Evolutionary conservation across 2,888 invertebrate genomes (phyloP).

Genomic region (Epirrita christyi): DNA sequence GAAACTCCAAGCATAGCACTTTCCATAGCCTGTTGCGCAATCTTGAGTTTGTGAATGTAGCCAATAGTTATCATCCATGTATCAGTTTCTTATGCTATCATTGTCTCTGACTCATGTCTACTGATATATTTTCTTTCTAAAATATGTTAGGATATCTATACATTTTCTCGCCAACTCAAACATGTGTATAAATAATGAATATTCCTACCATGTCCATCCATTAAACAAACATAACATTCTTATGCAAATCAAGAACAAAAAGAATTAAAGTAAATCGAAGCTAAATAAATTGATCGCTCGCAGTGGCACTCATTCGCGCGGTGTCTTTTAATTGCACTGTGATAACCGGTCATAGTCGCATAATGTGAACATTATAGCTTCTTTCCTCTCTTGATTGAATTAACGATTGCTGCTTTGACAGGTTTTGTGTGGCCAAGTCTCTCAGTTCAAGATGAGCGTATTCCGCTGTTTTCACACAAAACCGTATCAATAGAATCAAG

Average conservation of each 20-base stretch:
- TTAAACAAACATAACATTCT: conserved; percentile 60
- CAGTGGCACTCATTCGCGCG: conserved; percentile 59
- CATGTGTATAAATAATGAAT: conserved; percentile 1
- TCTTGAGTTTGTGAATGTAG: too few species aligned
- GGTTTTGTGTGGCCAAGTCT: conserved; percentile 38
- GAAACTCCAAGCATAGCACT: too few species aligned
- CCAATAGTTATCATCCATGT: too few species aligned
- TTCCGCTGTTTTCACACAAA: conserved; percentile 44
- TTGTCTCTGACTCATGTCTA: too few species aligned
- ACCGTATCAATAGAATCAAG: conserved; percentile 42
- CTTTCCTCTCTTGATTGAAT: conserved; percentile 59
- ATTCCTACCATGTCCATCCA: conserved; percentile 41
- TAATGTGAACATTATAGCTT: conserved; percentile 70
- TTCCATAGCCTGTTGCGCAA: too few species aligned
- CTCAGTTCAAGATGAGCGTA: conserved; percentile 39
- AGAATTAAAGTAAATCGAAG: conserved; percentile 74
- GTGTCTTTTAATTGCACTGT: conserved; percentile 73
- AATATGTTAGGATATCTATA: background rate
- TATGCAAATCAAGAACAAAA: conserved; percentile 78
- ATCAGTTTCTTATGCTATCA: too few species aligned
- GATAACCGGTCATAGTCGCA: conserved; percentile 72
- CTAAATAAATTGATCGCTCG: conserved; percentile 72
- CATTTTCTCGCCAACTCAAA: background rate
- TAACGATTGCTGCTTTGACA: conserved; percentile 34
- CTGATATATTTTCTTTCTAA: too few species aligned